A percentile compares a stretch with the other conserved stretches of the same genome.
Evolutionary conservation across 2,113 vertebrate species (phyloP).

Genomic region (Malurus elegans): DNA sequence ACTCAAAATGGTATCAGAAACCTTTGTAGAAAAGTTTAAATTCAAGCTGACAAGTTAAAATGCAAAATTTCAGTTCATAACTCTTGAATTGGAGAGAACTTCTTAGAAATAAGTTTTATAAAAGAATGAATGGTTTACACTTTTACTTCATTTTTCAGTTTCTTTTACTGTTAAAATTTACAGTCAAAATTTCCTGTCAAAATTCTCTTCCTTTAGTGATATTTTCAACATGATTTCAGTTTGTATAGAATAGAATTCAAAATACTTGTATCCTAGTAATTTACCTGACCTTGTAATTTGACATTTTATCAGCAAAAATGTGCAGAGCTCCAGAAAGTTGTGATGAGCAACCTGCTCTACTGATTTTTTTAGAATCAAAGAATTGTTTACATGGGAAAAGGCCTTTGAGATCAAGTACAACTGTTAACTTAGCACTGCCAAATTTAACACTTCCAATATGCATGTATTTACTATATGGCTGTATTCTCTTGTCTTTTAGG

Average conservation of each 20-base stretch:
- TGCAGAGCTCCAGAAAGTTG: neutral
- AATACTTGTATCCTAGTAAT: neutral
- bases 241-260: neutral
- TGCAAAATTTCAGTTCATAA: neutral
- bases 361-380: neutral
- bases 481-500: slow-evolving; percentile 73
- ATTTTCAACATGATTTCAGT: neutral
- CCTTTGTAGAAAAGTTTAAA: neutral
- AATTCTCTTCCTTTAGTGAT: neutral
- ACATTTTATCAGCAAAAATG: neutral
- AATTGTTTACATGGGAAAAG: neutral
- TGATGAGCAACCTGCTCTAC: neutral
- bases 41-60: neutral
- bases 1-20: neutral
- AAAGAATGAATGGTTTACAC: neutral
- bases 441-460: neutral
- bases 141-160: neutral
- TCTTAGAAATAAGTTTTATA: neutral
- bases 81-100: neutral
- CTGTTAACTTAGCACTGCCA: neutral
- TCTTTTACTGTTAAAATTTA: neutral
- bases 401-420: neutral
- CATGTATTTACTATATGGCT: neutral
- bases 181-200: neutral
- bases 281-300: neutral